phyloP scores from a whole-genome alignment of 2,113 vertebrate genomes.

The Poeciliopsis retropinna region DNA sequence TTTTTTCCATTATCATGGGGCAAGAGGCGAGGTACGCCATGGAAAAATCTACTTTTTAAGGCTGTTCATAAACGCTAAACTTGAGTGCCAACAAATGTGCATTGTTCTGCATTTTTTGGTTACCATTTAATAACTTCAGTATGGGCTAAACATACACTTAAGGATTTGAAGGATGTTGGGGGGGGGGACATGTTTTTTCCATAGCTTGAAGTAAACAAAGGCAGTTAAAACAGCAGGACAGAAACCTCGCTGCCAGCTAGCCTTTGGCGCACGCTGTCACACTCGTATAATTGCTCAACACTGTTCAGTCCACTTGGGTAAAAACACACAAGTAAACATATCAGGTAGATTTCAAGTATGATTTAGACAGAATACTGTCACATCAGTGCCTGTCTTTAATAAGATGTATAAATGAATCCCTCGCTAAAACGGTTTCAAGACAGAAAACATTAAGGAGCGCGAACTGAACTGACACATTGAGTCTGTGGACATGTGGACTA shows the following conservation, averaged over 20 bases:
- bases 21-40: too few species aligned
- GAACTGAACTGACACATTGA: background rate
- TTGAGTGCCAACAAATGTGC: background rate
- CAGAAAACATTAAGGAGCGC: too few species aligned
- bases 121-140: background rate
- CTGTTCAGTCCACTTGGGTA: background rate
- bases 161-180: background rate
- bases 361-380: background rate
- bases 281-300: background rate
- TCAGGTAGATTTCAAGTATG: background rate
- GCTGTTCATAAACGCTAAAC: background rate
- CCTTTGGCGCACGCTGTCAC: background rate
- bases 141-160: background rate
- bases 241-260: background rate
- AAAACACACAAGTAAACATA: background rate
- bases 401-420: background rate
- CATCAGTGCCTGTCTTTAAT: background rate
- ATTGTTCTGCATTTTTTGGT: background rate
- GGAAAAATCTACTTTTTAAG: background rate
- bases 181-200: too few species aligned
- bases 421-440: background rate
- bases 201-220: slow-evolving; percentile 4
- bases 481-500: background rate
- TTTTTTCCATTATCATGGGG: too few species aligned
- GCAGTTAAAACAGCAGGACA: slow-evolving; percentile 3